phyloP scores from a whole-genome alignment of 1,140 invertebrate genomes.

The Drosophila mauritiana region DNA sequence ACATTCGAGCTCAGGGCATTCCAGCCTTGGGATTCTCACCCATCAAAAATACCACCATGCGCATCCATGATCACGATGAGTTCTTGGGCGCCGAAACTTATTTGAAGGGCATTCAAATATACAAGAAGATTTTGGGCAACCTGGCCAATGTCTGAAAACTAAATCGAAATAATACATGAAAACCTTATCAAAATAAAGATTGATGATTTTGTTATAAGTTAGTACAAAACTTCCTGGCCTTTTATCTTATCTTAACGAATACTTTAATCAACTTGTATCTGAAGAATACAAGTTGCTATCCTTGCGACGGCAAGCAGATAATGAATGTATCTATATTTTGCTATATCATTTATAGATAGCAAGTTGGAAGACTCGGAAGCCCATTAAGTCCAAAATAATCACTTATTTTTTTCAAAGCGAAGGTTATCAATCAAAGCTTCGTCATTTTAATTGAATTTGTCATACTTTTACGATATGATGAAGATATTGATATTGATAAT shows the following conservation, averaged over 20 bases:
- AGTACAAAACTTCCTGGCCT: slow-evolving; percentile 5
- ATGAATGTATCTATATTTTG: neutral
- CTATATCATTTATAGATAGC: neutral
- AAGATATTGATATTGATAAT: no score
- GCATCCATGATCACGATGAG: slow-evolving; percentile 93
- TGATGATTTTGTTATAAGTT: slow-evolving; percentile 26
- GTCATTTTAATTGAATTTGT: neutral
- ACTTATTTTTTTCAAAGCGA: slow-evolving; percentile 2
- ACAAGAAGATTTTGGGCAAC: slow-evolving; percentile 87
- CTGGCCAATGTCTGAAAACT: slow-evolving; percentile 86
- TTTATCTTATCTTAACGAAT: slow-evolving; percentile 29
- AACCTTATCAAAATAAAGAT: slow-evolving; percentile 85
- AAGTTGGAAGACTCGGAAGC: neutral
- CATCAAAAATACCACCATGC: slow-evolving; percentile 89
- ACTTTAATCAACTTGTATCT: slow-evolving; percentile 18
- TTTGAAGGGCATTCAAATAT: slow-evolving; percentile 90
- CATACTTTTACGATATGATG: neutral
- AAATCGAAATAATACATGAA: slow-evolving; percentile 23
- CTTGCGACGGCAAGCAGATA: neutral
- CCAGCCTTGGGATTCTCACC: slow-evolving; percentile 92
- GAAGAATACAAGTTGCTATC: neutral
- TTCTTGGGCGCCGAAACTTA: slow-evolving; percentile 89
- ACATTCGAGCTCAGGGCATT: slow-evolving; percentile 89
- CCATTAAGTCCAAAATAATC: neutral
- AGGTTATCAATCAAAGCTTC: slow-evolving; percentile 17